phyloP scores from a whole-genome alignment of 2,888 invertebrate genomes.

The Rhimphoctona megacephalus region DNA sequence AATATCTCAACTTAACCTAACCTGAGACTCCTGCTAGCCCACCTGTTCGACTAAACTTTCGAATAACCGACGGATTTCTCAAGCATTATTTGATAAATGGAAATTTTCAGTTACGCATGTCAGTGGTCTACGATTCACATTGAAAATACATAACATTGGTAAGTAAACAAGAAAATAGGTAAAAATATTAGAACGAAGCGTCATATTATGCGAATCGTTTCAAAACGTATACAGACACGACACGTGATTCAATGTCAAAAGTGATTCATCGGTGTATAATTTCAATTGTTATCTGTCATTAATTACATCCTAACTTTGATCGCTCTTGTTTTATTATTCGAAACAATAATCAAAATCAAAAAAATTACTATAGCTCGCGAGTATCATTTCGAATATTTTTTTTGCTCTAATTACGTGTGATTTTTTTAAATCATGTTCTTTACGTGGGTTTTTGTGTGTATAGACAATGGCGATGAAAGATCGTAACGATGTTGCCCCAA shows the following conservation, averaged over 20 bases:
- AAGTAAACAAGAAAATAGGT: neutral
- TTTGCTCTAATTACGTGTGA: neutral
- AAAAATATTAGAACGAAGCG: neutral
- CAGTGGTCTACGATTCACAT: neutral
- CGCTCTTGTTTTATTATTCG: neutral
- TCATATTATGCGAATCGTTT: neutral
- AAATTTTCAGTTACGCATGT: neutral
- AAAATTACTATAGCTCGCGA: neutral
- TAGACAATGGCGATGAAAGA: constrained; percentile 74
- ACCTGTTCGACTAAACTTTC: neutral
- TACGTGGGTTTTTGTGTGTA: constrained; percentile 31
- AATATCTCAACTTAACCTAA: neutral
- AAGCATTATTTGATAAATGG: neutral
- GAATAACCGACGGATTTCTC: neutral
- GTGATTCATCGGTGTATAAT: neutral
- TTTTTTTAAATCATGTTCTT: constrained; percentile 16
- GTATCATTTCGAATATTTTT: neutral
- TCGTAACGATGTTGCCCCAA: constrained; percentile 60
- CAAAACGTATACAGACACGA: neutral
- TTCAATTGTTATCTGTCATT: neutral
- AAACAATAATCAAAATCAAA: neutral
- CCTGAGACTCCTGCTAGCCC: neutral
- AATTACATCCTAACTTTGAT: neutral
- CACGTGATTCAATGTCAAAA: neutral
- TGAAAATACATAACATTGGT: neutral